Evolutionary conservation across 2,797 vertebrate genomes (phyloP), one percentile per base, ranked within the genome.

Genomic region (Hybognathus amarus): DNA sequence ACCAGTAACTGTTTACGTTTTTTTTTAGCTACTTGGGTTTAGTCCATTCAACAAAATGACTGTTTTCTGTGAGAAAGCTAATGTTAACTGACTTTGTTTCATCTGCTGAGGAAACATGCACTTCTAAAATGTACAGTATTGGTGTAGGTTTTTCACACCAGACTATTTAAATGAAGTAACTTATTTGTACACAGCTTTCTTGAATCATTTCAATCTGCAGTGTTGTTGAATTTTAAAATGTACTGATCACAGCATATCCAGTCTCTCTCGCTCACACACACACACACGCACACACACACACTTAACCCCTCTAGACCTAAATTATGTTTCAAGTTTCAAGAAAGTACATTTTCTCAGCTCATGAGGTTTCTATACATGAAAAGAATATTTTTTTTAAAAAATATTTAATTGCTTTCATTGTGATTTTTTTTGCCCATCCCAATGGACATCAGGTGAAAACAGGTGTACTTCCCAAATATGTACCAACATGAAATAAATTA

Each of bases 141-240:
- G 94, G 93, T 73, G 84, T 91, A 93, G 90, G 90, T 90, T 94
- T 91, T 93, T 93, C 93, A 95, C 95, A 92, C 84, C 90, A 87
- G 89, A 93, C 86, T 95, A 95, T 95, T 95, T 96, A 96, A 98
- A 97, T 97, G 97, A 97, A 98, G 95, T 95, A 95, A 95, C 93
- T 97, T 98, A 99, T 99, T 98, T 95, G 94, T 96, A 82, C 67
- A 61, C n/a, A 6, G 38, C 75, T 92, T 17, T 67, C 0, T 52
- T 87, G 45, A 2, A 68, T 82, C 47, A 17, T 86, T 69, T 47
- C 4, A 36, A 17, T 56, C n/a, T 13, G 36, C 50, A 24, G 10
- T 42, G 11, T 18, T n/a, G 9, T 68, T 56, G 17, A 54, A 38
- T 56, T 6, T n/a, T 2, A 33, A 33, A 27, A 52, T 79, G 0